These are phyloP conservation scores for Aselliscus stoliczkanus DNA, from an alignment of 2,797 vertebrate genomes.

Conservation along the genomic window DNA sequence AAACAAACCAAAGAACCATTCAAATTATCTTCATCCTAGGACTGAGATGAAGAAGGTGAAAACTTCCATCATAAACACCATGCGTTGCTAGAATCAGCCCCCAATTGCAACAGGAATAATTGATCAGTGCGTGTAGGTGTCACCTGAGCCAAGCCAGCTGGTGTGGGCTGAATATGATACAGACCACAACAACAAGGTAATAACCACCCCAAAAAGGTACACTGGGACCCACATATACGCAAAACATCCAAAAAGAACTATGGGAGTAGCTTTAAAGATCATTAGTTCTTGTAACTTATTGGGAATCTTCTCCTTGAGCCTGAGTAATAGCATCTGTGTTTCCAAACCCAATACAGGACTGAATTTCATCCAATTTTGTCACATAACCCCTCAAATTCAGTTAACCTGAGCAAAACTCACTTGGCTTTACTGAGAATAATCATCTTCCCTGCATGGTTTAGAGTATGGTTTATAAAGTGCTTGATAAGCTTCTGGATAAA, in stretches of 20 bases:
- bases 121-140: not conserved
- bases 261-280: not conserved
- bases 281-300: not conserved
- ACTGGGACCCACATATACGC: not conserved
- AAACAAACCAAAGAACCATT: slow-evolving; percentile 3
- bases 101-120: not conserved
- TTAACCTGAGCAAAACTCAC: not conserved
- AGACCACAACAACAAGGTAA: not conserved
- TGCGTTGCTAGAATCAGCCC: not conserved
- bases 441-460: not conserved
- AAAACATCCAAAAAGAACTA: not conserved
- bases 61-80: not conserved
- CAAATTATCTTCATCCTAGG: not conserved
- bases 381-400: not conserved
- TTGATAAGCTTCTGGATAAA: slow-evolving; percentile 46
- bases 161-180: not conserved
- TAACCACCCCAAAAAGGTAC: not conserved
- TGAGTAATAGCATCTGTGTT: not conserved
- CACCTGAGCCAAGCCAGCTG: not conserved
- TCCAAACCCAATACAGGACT: not conserved
- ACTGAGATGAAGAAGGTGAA: not conserved
- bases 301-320: not conserved
- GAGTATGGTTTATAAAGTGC: not conserved
- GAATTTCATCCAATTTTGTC: not conserved
- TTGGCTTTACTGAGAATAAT: slow-evolving; percentile 35